Evolutionary conservation across 2,113 vertebrate species (phyloP), one percentile per base, ranked within the genome.

Genomic region (Brachyhypopomus occidentalis): DNA sequence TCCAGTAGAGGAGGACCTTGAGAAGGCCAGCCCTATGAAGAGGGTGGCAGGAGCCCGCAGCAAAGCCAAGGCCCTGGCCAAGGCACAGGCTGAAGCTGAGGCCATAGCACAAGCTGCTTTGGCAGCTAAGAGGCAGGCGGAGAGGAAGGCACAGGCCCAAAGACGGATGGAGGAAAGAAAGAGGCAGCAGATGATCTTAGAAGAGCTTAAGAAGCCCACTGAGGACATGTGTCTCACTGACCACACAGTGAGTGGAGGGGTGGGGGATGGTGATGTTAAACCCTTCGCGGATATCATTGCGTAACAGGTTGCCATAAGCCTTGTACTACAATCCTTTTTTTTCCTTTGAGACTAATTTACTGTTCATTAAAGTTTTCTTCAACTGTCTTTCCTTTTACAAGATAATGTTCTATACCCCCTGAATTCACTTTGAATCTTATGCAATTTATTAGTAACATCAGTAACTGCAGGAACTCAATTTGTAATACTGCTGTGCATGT

Each of bases 171-270:
- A 97, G 89, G 96, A 98, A 75, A 92, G 95, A n/a, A 95, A 91
- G 87, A 93, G 95, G 79, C 96, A 97, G 84, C 97, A 97, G 91
- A 87, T 94, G 77, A 96, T 99, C 60, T 86, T 96, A 71, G 97
- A 99, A 60, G 97, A 99, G 88, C 93, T 98, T 90, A 99, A 96
- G 93, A 99, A 97, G 78, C 97, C 97, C 62, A 92, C 94, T 0
- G 97, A 99, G 88, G 97, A 99, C 84, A 98, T 99, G 97, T 98
- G 97, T 89, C 90, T 98, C 69, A 92, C 94, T 30, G 97, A 98
- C 88, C 97, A 97, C 84, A 96, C 95, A 92, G 97, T 97, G 58
- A 77, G 88, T 38, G 16, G 11, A 63, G n/a, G 3, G 20, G 3
- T 60, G 1, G 5, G n/a, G 17, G 16, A 16, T 14, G n/a, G 2